phyloP scores from a whole-genome alignment of 2,888 invertebrate genomes.

The Drosophila rubida region DNA sequence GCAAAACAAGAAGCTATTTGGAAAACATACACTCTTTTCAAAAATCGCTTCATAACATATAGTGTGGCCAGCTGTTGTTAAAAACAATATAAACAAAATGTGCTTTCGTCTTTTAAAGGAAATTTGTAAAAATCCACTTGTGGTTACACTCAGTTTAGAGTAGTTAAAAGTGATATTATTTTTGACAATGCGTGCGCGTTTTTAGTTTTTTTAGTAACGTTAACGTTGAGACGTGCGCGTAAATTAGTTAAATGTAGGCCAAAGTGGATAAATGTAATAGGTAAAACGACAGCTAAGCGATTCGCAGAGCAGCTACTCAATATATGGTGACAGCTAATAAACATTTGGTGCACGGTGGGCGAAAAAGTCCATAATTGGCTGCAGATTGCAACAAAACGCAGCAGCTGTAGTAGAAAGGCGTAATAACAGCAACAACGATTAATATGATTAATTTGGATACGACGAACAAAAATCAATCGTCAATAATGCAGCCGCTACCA shows the following conservation, averaged over 20 bases:
- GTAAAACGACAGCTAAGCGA: background rate
- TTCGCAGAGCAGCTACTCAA: background rate
- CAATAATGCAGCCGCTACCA: slow-evolving; percentile 82
- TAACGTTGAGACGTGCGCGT: slow-evolving; percentile 19
- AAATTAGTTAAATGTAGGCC: slow-evolving; percentile 14
- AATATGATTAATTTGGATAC: slow-evolving; percentile 57
- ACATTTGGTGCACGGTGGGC: background rate
- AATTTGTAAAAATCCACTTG: background rate
- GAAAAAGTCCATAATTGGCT: slow-evolving; percentile 24
- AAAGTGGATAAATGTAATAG: slow-evolving; percentile 14
- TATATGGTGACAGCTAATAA: background rate
- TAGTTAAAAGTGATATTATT: slow-evolving; percentile 16
- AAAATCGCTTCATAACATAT: background rate
- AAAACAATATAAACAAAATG: background rate
- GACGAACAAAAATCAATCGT: slow-evolving; percentile 61
- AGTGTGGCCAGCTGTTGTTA: background rate
- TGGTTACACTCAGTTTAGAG: background rate
- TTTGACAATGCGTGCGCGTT: slow-evolving; percentile 54
- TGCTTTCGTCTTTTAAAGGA: background rate
- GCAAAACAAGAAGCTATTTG: too few relatives aligned
- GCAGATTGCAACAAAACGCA: slow-evolving; percentile 31
- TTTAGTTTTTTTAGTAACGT: slow-evolving; percentile 15
- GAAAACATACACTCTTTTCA: background rate
- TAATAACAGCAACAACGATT: slow-evolving; percentile 1
- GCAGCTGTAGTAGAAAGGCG: slow-evolving; percentile 34